Conservation (phyloP, 1,140 invertebrate species). For the Drosophila nikananu region DNA sequence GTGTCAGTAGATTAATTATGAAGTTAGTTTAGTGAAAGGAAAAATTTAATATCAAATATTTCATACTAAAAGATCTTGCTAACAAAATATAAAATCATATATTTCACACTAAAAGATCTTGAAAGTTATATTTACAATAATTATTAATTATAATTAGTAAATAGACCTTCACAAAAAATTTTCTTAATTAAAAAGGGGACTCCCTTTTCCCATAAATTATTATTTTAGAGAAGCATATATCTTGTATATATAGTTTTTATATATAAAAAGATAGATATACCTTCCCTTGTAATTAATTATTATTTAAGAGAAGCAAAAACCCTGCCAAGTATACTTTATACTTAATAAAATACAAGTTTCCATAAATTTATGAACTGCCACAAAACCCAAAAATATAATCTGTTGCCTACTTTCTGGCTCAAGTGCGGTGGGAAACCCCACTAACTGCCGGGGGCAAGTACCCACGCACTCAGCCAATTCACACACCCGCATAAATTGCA, state of each 20-base stretch:
- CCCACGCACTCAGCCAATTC: neutral
- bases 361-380: neutral
- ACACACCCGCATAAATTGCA: slow-evolving; percentile 25
- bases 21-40: too few relatives aligned
- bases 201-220: too few relatives aligned
- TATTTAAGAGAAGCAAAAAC: too few relatives aligned
- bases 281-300: too few relatives aligned
- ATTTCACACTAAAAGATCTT: neutral
- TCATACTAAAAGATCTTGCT: too few relatives aligned
- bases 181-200: neutral
- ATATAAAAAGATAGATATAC: too few relatives aligned
- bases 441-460: slow-evolving; percentile 14
- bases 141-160: too few relatives aligned
- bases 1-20: neutral
- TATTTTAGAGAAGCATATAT: neutral
- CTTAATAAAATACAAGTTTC: neutral
- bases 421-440: neutral
- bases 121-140: neutral
- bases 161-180: neutral
- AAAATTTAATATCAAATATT: neutral
- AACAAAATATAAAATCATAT: neutral
- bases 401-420: slow-evolving; percentile 46
- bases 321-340: neutral
- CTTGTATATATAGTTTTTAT: neutral
- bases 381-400: neutral